Evolutionary conservation across 2,888 invertebrate species (phyloP), one percentile per base, ranked within the genome.

Genomic region (Idaea biselata): DNA sequence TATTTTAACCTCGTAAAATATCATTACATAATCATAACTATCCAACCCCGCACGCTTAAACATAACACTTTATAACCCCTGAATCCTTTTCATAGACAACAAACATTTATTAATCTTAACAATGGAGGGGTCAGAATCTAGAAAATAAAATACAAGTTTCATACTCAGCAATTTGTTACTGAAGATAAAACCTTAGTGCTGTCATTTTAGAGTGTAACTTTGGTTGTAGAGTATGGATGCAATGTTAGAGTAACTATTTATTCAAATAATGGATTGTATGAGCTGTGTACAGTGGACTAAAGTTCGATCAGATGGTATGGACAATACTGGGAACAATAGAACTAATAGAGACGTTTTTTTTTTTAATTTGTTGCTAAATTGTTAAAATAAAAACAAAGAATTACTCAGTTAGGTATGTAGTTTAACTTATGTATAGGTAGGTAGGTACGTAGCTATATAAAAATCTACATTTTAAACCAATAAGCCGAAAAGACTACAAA

Each of bases 221-320:
- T 65, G 59, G 64, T 59, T 61, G 55, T 64, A 54, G 58, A 17
- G 18, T 31, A 60, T 56, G 32, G 31, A 60, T 59, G 67, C 68
- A 60, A 65, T 62, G 63, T 63, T 68, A 63, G 63, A 60, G 63
- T 64, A 68, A 70, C 70, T 69, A 72, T 72, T 72, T 72, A 72
- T 72, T 67, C 63, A 68, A 70, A 65, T 72, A 72, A 72, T 70
- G 70, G 71, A 69, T 65, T 67, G 66, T 70, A 77, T 79, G 75
- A 78, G 77, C 78, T 77, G 80, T 80, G 77, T 73, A 73, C 68
- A 74, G 72, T 77, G 82, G 76, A 80, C 79, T 76, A 73, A 75
- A 73, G 77, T 78, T 79, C 81, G 84, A 86, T 86, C 86, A 78
- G 86, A 86, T 85, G 84, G 68, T 79, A 80, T 82, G 84, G 83